Percentiles rank a stretch among this genome's conserved stretches.
These are phyloP conservation scores for Eremobia ochroleuca DNA, from an alignment of 2,888 invertebrate genomes.

Conservation along the genomic window DNA sequence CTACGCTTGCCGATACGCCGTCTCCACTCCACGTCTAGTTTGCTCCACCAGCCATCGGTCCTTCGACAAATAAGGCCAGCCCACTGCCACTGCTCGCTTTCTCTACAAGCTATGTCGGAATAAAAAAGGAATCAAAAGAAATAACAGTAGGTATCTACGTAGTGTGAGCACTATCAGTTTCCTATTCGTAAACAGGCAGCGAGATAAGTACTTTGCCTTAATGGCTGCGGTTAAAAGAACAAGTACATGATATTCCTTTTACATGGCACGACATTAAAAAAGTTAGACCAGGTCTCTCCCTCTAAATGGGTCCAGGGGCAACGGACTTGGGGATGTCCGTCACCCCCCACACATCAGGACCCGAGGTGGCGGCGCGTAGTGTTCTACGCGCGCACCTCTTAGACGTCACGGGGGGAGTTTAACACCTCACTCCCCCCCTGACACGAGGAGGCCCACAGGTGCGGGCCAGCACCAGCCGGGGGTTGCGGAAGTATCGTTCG, in stretches of 20 bases:
- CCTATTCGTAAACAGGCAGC: conserved; percentile 20
- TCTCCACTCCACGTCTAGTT: neutral
- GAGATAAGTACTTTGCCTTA: conserved; percentile 37
- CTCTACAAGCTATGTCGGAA: neutral
- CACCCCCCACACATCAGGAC: no score
- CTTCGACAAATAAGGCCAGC: neutral
- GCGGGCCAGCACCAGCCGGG: no score
- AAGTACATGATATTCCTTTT: conserved; percentile 47
- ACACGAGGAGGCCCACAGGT: no score
- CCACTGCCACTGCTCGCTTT: neutral
- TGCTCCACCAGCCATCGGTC: neutral
- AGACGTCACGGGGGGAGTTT: no score
- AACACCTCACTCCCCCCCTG: no score
- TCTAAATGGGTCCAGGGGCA: no score
- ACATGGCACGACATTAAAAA: conserved; percentile 40
- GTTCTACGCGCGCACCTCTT: no score
- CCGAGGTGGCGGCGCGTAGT: no score
- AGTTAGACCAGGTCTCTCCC: neutral
- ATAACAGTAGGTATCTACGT: neutral
- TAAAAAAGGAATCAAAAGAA: conserved; percentile 1
- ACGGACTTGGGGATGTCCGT: no score
- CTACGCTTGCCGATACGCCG: neutral
- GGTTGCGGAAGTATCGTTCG: no score
- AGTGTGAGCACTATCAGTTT: conserved; percentile 18
- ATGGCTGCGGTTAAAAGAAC: conserved; percentile 50